These are phyloP conservation scores for Gambusia holbrooki DNA, from an alignment of 2,113 vertebrate species.

Conservation along the genomic window DNA sequence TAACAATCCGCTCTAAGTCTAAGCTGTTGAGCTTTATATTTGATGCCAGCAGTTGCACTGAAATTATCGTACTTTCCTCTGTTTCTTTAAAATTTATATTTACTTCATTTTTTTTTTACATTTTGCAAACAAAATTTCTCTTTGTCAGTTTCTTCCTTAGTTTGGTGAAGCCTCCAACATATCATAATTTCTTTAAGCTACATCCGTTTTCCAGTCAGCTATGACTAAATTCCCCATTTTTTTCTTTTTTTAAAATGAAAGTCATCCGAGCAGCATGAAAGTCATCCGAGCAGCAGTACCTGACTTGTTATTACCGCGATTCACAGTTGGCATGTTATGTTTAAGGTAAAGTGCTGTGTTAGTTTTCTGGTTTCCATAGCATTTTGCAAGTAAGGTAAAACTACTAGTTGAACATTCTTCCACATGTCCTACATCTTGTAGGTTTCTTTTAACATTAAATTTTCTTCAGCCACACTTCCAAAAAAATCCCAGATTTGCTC, in stretches of 20 bases:
- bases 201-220: too few relatives aligned
- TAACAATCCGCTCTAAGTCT: constrained; percentile 24
- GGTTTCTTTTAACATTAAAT: too few relatives aligned
- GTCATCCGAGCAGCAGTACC: background rate
- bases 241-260: background rate
- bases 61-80: constrained; percentile 11
- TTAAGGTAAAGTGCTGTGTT: background rate
- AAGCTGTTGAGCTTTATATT: constrained; percentile 35
- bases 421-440: too few relatives aligned
- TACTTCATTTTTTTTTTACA: background rate
- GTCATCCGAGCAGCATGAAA: background rate
- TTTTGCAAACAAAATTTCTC: too few relatives aligned
- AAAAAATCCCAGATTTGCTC: background rate
- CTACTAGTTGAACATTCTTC: background rate
- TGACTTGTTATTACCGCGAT: background rate
- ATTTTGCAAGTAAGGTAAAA: background rate
- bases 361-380: background rate
- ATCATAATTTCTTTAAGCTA: too few relatives aligned
- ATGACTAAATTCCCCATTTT: too few relatives aligned
- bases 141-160: too few relatives aligned
- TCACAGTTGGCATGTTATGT: background rate
- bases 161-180: too few relatives aligned
- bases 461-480: background rate
- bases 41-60: constrained; percentile 17
- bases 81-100: background rate